Conservation (phyloP, 2,797 vertebrate species). For the Champsocephalus esox region DNA sequence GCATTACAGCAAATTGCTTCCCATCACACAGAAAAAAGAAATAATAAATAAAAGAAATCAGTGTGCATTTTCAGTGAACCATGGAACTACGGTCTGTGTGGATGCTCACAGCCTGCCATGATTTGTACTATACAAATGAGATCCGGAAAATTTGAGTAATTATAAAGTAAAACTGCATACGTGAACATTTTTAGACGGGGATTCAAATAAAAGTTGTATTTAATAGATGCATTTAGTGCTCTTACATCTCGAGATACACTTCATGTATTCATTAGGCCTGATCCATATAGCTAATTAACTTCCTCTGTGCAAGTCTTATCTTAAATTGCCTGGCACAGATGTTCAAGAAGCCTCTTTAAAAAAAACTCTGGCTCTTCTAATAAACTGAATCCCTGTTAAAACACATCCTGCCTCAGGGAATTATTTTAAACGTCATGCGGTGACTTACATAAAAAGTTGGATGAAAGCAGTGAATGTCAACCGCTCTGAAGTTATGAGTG, state of each 20-base stretch:
- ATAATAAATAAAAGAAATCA: constrained; percentile 79
- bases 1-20: constrained; percentile 79
- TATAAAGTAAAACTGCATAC: constrained; percentile 59
- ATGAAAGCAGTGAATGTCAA: constrained; percentile 61
- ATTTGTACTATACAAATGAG: constrained; percentile 65
- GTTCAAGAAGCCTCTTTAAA: constrained; percentile 71
- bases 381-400: constrained; percentile 47
- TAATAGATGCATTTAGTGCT: constrained; percentile 62
- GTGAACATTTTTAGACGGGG: constrained; percentile 48
- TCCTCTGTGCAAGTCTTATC: constrained; percentile 63
- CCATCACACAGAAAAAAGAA: constrained; percentile 60
- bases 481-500: constrained; percentile 50
- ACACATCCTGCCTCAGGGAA: constrained; percentile 38
- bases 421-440: constrained; percentile 38
- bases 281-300: constrained; percentile 80
- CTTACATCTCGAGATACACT: constrained; percentile 65
- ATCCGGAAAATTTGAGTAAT: constrained; percentile 58
- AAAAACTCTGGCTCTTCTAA: constrained; percentile 58
- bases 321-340: constrained; percentile 78
- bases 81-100: constrained; percentile 32
- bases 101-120: constrained; percentile 46
- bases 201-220: constrained; percentile 63
- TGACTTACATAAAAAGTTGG: constrained; percentile 53
- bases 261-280: constrained; percentile 71
- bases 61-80: constrained; percentile 63